phyloP scores from a whole-genome alignment of 2,797 vertebrate genomes.

The Lacerta bilineata region DNA sequence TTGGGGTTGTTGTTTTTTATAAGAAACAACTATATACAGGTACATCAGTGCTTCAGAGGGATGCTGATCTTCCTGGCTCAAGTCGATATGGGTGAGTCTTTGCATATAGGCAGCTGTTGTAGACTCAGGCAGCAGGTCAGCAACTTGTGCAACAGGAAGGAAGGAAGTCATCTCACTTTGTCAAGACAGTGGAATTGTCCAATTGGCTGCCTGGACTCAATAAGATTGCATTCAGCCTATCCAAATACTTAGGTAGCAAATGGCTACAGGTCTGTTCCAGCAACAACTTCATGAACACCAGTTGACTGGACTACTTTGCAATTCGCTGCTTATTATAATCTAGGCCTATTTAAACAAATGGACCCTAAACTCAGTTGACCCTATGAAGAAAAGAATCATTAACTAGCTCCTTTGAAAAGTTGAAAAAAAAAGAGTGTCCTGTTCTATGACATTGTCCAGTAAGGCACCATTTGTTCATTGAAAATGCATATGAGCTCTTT shows the following conservation, averaged over 20 bases:
- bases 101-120: conserved; percentile 4
- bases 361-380: conserved; percentile 48
- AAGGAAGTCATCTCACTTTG: background rate
- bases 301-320: conserved; percentile 19
- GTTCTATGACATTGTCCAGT: conserved; percentile 46
- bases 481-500: conserved; percentile 47
- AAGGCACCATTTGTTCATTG: conserved; percentile 6
- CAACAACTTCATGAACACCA: conserved; percentile 33
- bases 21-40: accelerated
- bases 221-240: conserved; percentile 46
- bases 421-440: conserved; percentile 47
- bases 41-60: accelerated
- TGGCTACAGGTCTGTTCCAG: conserved; percentile 42
- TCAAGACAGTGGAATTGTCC: background rate
- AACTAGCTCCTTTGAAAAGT: conserved; percentile 44
- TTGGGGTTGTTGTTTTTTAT: background rate
- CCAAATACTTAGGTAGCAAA: conserved; percentile 33
- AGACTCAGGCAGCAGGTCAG: accelerated
- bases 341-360: conserved; percentile 48
- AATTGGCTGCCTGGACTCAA: conserved; percentile 15
- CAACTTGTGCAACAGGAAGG: conserved; percentile 37
- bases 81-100: background rate
- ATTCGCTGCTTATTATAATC: background rate
- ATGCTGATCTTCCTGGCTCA: conserved; percentile 1
- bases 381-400: conserved; percentile 46